phyloP scores from a whole-genome alignment of 1,140 invertebrate genomes.

The Helicorthomorpha holstii region DNA sequence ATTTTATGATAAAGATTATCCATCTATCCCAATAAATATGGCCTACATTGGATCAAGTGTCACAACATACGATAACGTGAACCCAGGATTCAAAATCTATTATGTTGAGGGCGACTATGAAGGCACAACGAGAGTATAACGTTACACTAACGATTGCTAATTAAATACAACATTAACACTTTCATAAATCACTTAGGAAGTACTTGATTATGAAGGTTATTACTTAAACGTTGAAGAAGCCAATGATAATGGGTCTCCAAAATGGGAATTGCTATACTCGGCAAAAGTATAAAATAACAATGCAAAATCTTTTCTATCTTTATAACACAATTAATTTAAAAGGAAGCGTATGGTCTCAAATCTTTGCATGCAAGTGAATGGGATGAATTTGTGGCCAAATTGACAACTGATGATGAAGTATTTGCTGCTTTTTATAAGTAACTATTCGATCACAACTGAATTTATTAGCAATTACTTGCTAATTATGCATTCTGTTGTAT shows the following conservation, averaged over 20 bases:
- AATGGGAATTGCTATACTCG: slow-evolving; percentile 80
- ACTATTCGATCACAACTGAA: slow-evolving; percentile 12
- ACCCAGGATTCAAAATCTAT: slow-evolving; percentile 91
- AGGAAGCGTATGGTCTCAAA: slow-evolving; percentile 61
- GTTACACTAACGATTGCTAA: neutral
- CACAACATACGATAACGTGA: slow-evolving; percentile 77
- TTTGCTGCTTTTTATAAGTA: slow-evolving; percentile 83
- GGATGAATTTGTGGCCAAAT: slow-evolving; percentile 64
- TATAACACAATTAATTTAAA: slow-evolving; percentile 6
- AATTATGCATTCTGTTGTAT: neutral
- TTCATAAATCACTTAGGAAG: slow-evolving; percentile 41
- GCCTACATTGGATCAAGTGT: slow-evolving; percentile 84
- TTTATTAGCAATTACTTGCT: no score
- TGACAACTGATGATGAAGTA: slow-evolving; percentile 61
- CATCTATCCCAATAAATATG: slow-evolving; percentile 62
- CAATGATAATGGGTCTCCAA: slow-evolving; percentile 68
- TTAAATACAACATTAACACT: no score
- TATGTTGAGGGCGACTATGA: slow-evolving; percentile 85
- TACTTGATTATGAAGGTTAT: slow-evolving; percentile 88
- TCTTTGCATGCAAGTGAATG: slow-evolving; percentile 65
- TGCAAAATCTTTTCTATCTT: neutral
- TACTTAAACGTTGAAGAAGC: slow-evolving; percentile 89
- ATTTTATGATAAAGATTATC: slow-evolving; percentile 62
- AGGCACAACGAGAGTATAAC: slow-evolving; percentile 51
- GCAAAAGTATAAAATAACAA: slow-evolving; percentile 23